A percentile compares a stretch with the other conserved stretches of the same genome.
These are phyloP conservation scores for Columba janthina DNA, from an alignment of 2,113 vertebrate genomes.

Conservation along the genomic window DNA sequence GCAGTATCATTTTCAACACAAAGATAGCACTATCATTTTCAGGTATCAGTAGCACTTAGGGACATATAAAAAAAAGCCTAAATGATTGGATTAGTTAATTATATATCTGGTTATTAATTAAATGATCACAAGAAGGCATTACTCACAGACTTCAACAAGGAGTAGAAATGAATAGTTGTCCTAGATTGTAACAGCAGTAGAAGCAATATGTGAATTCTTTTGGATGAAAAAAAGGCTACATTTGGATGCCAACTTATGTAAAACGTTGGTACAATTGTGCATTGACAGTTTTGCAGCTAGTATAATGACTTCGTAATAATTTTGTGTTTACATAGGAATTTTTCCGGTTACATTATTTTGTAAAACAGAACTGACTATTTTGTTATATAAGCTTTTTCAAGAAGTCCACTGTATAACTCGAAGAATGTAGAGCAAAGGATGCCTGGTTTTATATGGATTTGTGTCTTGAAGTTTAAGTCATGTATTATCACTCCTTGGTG, in stretches of 20 bases:
- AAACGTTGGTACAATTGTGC: fast-evolving
- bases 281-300: neutral
- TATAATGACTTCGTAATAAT: neutral
- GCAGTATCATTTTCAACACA: neutral
- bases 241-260: neutral
- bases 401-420: neutral
- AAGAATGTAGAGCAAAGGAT: neutral
- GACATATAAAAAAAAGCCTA: neutral
- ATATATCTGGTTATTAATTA: neutral
- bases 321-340: neutral
- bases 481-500: neutral
- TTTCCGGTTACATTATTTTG: neutral
- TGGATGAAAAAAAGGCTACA: neutral
- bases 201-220: neutral
- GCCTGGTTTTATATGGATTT: neutral
- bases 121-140: neutral
- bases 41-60: neutral
- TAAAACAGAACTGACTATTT: neutral
- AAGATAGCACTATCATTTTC: neutral
- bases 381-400: neutral
- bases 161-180: neutral
- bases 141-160: neutral
- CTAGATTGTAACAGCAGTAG: neutral
- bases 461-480: neutral
- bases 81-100: neutral